phyloP scores from a whole-genome alignment of 2,797 vertebrate species.

The Parambassis ranga region DNA sequence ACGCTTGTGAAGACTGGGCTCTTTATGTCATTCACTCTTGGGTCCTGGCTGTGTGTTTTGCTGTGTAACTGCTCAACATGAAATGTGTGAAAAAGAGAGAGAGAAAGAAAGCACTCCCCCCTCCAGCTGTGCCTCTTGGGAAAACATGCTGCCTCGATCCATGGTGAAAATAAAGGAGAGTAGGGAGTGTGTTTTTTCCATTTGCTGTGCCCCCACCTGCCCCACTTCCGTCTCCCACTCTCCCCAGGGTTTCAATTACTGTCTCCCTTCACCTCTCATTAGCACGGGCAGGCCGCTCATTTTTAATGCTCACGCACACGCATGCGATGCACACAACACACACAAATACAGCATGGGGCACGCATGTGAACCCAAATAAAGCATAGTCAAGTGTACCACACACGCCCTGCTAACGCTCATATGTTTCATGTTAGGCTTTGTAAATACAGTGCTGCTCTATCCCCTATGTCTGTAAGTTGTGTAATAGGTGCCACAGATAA shows the following conservation, averaged over 20 bases:
- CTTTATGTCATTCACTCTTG: slow-evolving; percentile 28
- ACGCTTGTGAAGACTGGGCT: slow-evolving; percentile 21
- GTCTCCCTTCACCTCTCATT: slow-evolving; percentile 83
- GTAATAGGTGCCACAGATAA: slow-evolving; percentile 38
- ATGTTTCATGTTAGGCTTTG: slow-evolving; percentile 61
- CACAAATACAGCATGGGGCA: slow-evolving; percentile 1
- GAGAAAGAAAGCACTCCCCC: slow-evolving; percentile 15
- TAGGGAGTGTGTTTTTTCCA: slow-evolving; percentile 58
- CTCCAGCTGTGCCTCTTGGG: slow-evolving; percentile 61
- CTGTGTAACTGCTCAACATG: slow-evolving; percentile 31
- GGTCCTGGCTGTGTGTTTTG: slow-evolving; percentile 47
- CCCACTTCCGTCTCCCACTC: slow-evolving; percentile 38
- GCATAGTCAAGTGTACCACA: slow-evolving; percentile 23
- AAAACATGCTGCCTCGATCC: slow-evolving; percentile 49
- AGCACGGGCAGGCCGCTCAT: slow-evolving; percentile 70
- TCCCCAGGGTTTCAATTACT: slow-evolving; percentile 82
- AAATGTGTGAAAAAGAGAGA: slow-evolving; percentile 34
- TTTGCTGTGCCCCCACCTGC: slow-evolving; percentile 11
- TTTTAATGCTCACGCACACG: slow-evolving; percentile 61
- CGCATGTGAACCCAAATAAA: slow-evolving; percentile 30
- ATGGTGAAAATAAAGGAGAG: slow-evolving; percentile 56
- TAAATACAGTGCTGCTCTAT: slow-evolving; percentile 51
- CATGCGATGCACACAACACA: slow-evolving; percentile 13
- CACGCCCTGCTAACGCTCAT: slow-evolving; percentile 41
- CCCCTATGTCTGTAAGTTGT: slow-evolving; percentile 38